Evolutionary conservation across 1,140 invertebrate species (phyloP), one percentile per base, ranked within the genome.

Genomic region (Drosophila suzukii): DNA sequence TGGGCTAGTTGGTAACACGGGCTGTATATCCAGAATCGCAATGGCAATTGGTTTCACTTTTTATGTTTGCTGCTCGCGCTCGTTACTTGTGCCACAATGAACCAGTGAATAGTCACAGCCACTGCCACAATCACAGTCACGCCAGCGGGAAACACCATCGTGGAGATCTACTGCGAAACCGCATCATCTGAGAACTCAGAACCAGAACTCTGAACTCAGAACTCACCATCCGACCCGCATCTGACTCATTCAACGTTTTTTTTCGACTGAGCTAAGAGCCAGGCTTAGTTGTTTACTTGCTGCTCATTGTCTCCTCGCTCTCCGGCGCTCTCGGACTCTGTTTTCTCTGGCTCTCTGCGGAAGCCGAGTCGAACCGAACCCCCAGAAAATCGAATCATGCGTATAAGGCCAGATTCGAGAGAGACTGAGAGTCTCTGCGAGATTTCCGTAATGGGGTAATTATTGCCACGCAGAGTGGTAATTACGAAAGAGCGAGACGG

Each of bases 391-490:
- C 66, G 59, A 61, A 39, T 53, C 68, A 73, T 61, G 56, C 70
- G 67, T 73, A 74, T 10, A 61, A 43, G 46, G 51, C 51, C 47
- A 41, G 41, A 62, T 30, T 51, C 38, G n/a, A 43, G 58, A 68
- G 47, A 63, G 59, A 39, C n/a, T 39, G 38, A 65, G 56, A 67
- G 66, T 39, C 50, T 44, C 27, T 27, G 44, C 30, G 30, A 53
- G 30, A 46, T 57, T 54, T 67, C 54, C 62, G 73, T 77, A 77
- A 76, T 77, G 73, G 62, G 82, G 82, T 86, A 86, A 86, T 86
- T 86, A 86, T 86, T 86, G 67, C 62, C 66, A 79, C 79, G 79
- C 82, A 68, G 81, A 86, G 82, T 86, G 83, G 82, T 86, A 86
- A 86, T 86, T 88, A 86, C 66, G 83, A 62, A 50, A 50, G 63